Conservation (phyloP, 2,113 vertebrate genomes). For the Platysteira castanea region DNA sequence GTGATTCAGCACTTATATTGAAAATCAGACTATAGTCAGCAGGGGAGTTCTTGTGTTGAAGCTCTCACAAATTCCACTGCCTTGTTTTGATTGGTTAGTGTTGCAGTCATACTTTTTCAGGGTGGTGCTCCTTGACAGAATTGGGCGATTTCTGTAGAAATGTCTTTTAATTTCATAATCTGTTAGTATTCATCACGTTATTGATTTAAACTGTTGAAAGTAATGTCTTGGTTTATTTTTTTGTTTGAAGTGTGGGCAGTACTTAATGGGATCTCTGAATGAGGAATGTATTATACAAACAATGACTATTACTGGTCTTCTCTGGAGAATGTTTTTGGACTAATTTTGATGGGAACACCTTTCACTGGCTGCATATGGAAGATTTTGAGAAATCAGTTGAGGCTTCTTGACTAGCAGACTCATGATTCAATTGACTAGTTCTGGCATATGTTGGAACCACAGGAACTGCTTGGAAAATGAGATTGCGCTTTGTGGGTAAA, state of each 20-base stretch:
- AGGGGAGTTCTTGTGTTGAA: background rate
- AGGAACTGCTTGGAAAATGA: background rate
- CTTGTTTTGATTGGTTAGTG: background rate
- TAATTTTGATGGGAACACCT: background rate
- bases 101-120: background rate
- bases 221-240: background rate
- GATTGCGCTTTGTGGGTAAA: background rate
- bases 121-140: background rate
- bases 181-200: background rate
- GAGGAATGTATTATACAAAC: background rate
- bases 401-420: background rate
- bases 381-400: background rate
- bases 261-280: background rate
- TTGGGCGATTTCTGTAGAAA: slow-evolving; percentile 3
- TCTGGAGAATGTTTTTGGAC: background rate
- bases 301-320: background rate
- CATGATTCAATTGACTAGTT: background rate
- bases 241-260: background rate
- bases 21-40: background rate
- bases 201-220: background rate
- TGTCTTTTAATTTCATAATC: background rate
- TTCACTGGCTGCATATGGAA: background rate
- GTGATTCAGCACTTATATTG: background rate
- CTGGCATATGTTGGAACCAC: background rate
- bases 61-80: background rate